Evolutionary conservation across 2,888 invertebrate genomes (phyloP), one percentile per base, ranked within the genome.

Genomic region (Torymus tubicola): DNA sequence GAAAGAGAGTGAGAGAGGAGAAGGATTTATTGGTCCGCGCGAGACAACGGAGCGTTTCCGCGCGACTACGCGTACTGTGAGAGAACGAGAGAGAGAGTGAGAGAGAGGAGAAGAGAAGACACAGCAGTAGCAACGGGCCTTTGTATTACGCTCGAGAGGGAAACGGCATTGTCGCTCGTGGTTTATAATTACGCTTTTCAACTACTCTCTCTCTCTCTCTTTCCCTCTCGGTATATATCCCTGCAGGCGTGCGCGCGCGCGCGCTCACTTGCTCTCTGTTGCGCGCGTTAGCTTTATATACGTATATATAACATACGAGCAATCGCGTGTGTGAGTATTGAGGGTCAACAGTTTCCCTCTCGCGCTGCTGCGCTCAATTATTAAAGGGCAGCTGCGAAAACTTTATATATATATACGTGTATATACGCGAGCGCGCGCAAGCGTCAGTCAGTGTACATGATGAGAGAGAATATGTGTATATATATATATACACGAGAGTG

Each of bases 311-410:
- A 21, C 63, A 63, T 31, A 63, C 12, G 14, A 21, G 52, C 31
- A 57, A 10, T n/a, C 21, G 68, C 68, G 52, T 55, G 57, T 31
- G 68, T 52, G 21, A 57, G 13, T 18, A 12, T 18, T 52, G 50
- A 60, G 70, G 58, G 70, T 70, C 58, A 58, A 70, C 58, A 70
- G 70, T 70, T 70, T 70, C 70, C 18, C 52, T 50, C 4, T 50
- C 65, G 50, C 50, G 31, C 63, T 31, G 31, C 21, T 61, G 16
- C 61, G 14, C 61, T 61, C 61, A 61, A 61, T 61, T 61, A 61
- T 61, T 61, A 16, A 61, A 61, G 18, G 61, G n/a, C 31, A 31
- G 31, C 31, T 31, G 16, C 58, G 58, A 14, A 58, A 13, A 58
- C 13, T 5, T 58, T 58, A 58, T 16, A n/a, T 58, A 5, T n/a